Evolutionary conservation across 1,140 invertebrate species (phyloP).

Genomic region (Amyelois transitella): DNA sequence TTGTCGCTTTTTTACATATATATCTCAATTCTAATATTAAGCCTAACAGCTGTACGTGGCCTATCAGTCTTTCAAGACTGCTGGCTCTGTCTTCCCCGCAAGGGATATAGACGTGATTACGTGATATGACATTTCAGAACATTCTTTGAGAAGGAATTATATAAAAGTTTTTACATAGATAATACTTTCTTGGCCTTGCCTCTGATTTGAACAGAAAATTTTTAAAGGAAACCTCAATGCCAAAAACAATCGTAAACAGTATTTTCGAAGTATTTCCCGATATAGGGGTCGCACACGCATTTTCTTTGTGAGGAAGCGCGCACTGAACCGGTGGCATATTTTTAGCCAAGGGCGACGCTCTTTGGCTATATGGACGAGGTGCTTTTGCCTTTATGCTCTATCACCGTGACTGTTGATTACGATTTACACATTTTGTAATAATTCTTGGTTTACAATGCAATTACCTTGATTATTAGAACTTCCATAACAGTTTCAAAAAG

Average conservation of each 20-base stretch:
- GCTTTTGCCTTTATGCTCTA: constrained; percentile 36
- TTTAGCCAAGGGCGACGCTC: constrained; percentile 65
- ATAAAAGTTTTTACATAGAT: too few species aligned
- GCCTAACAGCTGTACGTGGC: too few species aligned
- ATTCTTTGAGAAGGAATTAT: too few species aligned
- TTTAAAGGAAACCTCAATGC: not conserved
- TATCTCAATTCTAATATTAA: too few species aligned
- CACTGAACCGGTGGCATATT: constrained; percentile 55
- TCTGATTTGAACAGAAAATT: not conserved
- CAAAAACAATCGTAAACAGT: constrained; percentile 6
- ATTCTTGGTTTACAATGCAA: too few species aligned
- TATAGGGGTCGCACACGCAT: constrained; percentile 49
- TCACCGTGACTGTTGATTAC: constrained; percentile 30
- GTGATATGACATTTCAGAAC: too few species aligned
- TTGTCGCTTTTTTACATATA: too few species aligned
- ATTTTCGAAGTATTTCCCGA: constrained; percentile 30
- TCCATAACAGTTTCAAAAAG: too few species aligned
- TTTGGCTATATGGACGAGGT: constrained; percentile 2
- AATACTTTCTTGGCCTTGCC: not conserved
- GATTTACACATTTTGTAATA: not conserved
- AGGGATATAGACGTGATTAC: too few species aligned
- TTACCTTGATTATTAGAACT: too few species aligned
- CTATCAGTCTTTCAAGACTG: too few species aligned
- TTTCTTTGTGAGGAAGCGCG: constrained; percentile 59
- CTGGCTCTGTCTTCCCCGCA: too few species aligned